phyloP scores from a whole-genome alignment of 2,888 invertebrate species.

The Malacosoma neustria region DNA sequence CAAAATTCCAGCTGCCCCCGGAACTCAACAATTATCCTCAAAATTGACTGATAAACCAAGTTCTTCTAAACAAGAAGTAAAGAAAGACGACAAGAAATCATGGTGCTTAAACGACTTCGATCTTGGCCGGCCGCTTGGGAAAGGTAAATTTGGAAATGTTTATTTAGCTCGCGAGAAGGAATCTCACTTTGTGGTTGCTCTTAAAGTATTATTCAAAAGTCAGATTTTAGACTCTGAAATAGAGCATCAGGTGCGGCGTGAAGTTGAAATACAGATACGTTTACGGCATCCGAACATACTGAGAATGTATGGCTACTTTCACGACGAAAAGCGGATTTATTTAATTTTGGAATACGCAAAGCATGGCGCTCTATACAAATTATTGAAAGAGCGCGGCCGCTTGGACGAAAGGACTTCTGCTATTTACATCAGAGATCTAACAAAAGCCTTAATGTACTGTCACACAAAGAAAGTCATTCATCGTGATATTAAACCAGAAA shows the following conservation, averaged over 20 bases:
- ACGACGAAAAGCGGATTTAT: constrained; percentile 94
- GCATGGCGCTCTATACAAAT: constrained; percentile 84
- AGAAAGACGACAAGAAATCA: constrained; percentile 52
- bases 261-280: constrained; percentile 98
- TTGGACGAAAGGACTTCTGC: constrained; percentile 88
- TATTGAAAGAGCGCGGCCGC: constrained; percentile 81
- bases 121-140: constrained; percentile 92
- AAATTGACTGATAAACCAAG: constrained; percentile 29
- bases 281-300: constrained; percentile 96
- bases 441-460: constrained; percentile 91
- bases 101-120: constrained; percentile 94
- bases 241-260: constrained; percentile 95
- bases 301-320: constrained; percentile 95
- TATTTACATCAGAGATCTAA: constrained; percentile 87
- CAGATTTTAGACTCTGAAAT: constrained; percentile 90
- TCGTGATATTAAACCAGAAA: constrained; percentile 97
- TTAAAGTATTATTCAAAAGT: constrained; percentile 93
- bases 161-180: constrained; percentile 94
- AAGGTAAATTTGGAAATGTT: constrained; percentile 98
- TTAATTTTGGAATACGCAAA: constrained; percentile 96
- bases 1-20: constrained; percentile 54
- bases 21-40: constrained; percentile 31
- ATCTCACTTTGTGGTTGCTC: constrained; percentile 87
- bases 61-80: constrained; percentile 22
- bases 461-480: constrained; percentile 95